These are phyloP conservation scores for Pachypanchax playfairii DNA, from an alignment of 2,113 vertebrate species.

Conservation along the genomic window DNA sequence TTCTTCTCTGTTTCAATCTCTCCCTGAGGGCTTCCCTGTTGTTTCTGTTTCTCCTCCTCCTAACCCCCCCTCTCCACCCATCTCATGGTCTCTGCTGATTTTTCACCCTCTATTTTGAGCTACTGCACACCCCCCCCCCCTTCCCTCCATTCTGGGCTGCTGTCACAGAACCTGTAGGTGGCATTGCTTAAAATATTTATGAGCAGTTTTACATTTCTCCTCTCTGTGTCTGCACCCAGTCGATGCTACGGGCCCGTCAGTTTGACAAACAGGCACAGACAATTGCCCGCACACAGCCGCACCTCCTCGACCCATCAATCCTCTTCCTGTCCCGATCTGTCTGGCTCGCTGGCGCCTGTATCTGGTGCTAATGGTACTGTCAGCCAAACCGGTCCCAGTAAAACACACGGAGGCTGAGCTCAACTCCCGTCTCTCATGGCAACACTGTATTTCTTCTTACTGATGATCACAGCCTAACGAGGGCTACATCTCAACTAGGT, in stretches of 20 bases:
- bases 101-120: slow-evolving; percentile 42
- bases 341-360: slow-evolving; percentile 26
- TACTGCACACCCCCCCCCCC: neutral
- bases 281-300: slow-evolving; percentile 7
- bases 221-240: slow-evolving; percentile 35
- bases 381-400: slow-evolving; percentile 37
- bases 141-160: slow-evolving; percentile 27
- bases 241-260: slow-evolving; percentile 23
- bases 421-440: slow-evolving; percentile 21
- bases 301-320: slow-evolving; percentile 56
- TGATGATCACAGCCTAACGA: slow-evolving; percentile 39
- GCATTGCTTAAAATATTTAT: slow-evolving; percentile 52
- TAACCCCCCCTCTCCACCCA: slow-evolving; percentile 1
- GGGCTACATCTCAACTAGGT: slow-evolving; percentile 34
- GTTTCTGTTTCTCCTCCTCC: neutral
- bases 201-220: slow-evolving; percentile 46
- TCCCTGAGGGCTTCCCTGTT: neutral
- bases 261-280: slow-evolving; percentile 27
- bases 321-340: slow-evolving; percentile 20
- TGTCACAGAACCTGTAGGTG: slow-evolving; percentile 48
- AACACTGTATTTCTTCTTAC: slow-evolving; percentile 37
- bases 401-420: slow-evolving; percentile 6
- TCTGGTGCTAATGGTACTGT: slow-evolving; percentile 42
- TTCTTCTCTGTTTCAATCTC: neutral
- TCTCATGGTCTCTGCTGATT: neutral